Percentiles rank a stretch among this genome's conserved stretches.
These are phyloP conservation scores for Rotaria socialis DNA, from an alignment of 2,888 invertebrate genomes.

Conservation along the genomic window DNA sequence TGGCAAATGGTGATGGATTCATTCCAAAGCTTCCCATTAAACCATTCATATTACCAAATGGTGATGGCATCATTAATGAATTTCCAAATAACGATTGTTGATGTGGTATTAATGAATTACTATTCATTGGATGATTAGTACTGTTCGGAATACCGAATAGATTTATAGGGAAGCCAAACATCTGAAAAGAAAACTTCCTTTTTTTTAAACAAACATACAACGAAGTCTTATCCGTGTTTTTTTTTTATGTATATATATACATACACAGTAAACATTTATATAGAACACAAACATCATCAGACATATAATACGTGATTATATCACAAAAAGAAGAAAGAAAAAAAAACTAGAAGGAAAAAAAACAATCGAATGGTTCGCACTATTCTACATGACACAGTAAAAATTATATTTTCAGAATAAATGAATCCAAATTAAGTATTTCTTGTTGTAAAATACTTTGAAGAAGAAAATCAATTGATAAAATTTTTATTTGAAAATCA, in stretches of 20 bases:
- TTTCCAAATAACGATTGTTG: not conserved
- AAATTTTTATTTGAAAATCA: conserved; percentile 11
- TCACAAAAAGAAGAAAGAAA: not conserved
- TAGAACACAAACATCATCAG: not conserved
- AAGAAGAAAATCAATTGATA: conserved; percentile 23
- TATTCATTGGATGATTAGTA: not conserved
- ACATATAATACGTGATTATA: not conserved
- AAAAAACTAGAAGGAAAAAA: not conserved
- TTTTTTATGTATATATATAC: not conserved
- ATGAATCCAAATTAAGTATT: conserved; percentile 8
- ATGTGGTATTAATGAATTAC: not conserved
- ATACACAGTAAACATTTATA: conserved; percentile 2
- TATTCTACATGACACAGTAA: not conserved
- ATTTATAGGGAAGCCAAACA: conserved; percentile 13
- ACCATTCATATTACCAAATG: not conserved
- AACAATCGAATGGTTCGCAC: not conserved
- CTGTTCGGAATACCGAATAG: not conserved
- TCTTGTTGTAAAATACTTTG: conserved; percentile 34
- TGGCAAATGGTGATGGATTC: conserved; percentile 38
- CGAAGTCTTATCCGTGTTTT: not conserved
- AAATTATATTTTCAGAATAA: not conserved
- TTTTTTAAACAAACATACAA: not conserved
- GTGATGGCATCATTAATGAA: not conserved
- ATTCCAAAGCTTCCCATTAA: not conserved
- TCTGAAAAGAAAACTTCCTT: not conserved